Conservation (phyloP, 2,888 invertebrate genomes). For the Seira musarum region DNA sequence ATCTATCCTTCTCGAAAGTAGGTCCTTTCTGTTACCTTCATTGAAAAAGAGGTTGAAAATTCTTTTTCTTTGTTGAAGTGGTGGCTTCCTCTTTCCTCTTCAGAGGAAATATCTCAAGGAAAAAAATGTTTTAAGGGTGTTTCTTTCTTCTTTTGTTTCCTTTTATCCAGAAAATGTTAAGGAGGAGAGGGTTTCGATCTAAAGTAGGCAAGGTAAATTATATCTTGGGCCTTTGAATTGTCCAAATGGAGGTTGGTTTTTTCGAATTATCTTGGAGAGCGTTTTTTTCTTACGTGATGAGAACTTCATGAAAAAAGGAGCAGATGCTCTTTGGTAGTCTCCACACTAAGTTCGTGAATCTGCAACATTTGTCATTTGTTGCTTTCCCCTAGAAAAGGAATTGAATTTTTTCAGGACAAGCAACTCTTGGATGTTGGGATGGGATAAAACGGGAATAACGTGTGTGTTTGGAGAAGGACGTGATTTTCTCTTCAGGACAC, state of each 20-base stretch:
- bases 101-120: not conserved
- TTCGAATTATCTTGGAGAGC: not conserved
- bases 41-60: not conserved
- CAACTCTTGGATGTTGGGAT: slow-evolving; percentile 1
- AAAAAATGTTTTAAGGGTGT: not conserved
- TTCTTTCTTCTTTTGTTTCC: not conserved
- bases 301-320: not conserved
- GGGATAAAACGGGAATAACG: not conserved
- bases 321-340: no score
- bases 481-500: not conserved
- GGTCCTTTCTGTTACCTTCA: not conserved
- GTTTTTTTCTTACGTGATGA: not conserved
- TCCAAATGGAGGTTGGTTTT: no score
- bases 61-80: not conserved
- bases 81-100: not conserved
- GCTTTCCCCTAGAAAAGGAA: not conserved
- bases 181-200: not conserved
- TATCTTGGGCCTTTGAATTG: no score
- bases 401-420: slow-evolving; percentile 11
- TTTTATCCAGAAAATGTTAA: not conserved
- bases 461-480: not conserved
- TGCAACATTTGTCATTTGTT: slow-evolving; percentile 17
- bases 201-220: no score
- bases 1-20: slow-evolving; percentile 7
- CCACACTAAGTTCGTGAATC: not conserved